phyloP scores from a whole-genome alignment of 2,888 invertebrate genomes.

The Lissocephala sabroskyi region DNA sequence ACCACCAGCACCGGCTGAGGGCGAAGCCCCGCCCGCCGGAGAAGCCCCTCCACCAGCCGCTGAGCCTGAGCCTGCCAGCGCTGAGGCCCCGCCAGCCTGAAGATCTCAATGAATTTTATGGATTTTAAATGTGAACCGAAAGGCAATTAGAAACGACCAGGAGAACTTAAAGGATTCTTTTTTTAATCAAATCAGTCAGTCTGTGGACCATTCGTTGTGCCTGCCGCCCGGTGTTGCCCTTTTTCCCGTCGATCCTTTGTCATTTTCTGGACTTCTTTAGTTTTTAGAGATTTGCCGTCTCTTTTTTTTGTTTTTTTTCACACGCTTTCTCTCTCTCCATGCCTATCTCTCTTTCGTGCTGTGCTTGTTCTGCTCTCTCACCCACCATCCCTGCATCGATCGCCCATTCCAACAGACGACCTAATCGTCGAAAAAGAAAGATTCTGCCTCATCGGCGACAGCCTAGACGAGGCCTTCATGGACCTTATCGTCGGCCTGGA shows the following conservation, averaged over 20 bases:
- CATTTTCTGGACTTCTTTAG: constrained; percentile 1
- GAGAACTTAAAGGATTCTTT: constrained; percentile 1
- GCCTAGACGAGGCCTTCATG: constrained; percentile 94
- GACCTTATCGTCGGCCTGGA: constrained; percentile 81
- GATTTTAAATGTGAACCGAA: too few species aligned
- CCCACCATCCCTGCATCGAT: constrained; percentile 21
- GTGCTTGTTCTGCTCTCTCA: constrained; percentile 22
- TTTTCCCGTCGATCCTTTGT: constrained; percentile 1
- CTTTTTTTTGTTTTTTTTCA: constrained; percentile 4
- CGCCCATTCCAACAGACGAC: constrained; percentile 77
- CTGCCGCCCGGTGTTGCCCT: not conserved
- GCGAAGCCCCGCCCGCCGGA: constrained; percentile 43
- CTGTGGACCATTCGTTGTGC: too few species aligned
- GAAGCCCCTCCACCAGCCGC: constrained; percentile 31
- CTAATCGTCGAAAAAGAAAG: constrained; percentile 91
- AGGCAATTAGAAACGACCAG: not conserved
- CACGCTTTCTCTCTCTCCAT: constrained; percentile 36
- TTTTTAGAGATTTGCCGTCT: not conserved
- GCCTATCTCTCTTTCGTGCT: constrained; percentile 28
- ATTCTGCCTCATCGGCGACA: constrained; percentile 94
- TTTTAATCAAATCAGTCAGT: not conserved
- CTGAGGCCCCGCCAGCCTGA: constrained; percentile 45
- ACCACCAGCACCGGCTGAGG: too few species aligned
- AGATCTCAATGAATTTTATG: constrained; percentile 2
- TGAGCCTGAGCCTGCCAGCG: constrained; percentile 34